Evolutionary conservation across 2,888 invertebrate genomes (phyloP), one percentile per base, ranked within the genome.

Genomic region (Ceriagrion tenellum): DNA sequence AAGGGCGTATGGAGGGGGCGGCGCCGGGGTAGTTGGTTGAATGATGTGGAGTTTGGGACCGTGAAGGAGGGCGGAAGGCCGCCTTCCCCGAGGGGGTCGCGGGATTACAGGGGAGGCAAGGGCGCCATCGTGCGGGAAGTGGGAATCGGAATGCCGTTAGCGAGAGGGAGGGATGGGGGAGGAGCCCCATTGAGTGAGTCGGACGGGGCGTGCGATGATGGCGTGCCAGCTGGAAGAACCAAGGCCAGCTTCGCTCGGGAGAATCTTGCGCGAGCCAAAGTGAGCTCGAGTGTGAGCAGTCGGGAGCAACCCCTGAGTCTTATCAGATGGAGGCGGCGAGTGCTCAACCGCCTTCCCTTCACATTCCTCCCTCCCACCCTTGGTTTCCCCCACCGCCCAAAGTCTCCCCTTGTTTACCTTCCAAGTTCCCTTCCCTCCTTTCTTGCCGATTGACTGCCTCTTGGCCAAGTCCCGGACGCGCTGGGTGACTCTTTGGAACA

Each of bases 121-220:
- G 69, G n/a, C 47, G 2, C 47, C 47, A 8, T 59, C 20, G 59
- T 47, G n/a, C 35, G 13, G 30, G 30, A 81, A 12, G 35, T 81
- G 81, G 16, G 81, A 81, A 81, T 81, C 81, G 81, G 81, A 81
- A 81, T 81, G 30, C 81, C 81, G 81, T 81, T 81, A 81, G 81
- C 81, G 81, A 8, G 26, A 59, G 20, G 2, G 59, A n/a, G 26
- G 47, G 47, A n/a, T n/a, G n/a, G 47, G 47, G 47, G 47, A 4
- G 47, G 2, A 8, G 47, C 2, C 4, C 47, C 69, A 69, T 69
- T 69, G 69, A 69, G 69, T 26, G 47, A 47, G 47, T 2, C 47
- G 69, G 69, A 26, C 23, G n/a, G 47, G 81, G 81, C 81, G 13
- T 81, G 81, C 81, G 81, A 81, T 20, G 59, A 47, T 18, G 81